These are phyloP conservation scores for Drosophila koepferae DNA, from an alignment of 2,888 invertebrate genomes.

Conservation along the genomic window DNA sequence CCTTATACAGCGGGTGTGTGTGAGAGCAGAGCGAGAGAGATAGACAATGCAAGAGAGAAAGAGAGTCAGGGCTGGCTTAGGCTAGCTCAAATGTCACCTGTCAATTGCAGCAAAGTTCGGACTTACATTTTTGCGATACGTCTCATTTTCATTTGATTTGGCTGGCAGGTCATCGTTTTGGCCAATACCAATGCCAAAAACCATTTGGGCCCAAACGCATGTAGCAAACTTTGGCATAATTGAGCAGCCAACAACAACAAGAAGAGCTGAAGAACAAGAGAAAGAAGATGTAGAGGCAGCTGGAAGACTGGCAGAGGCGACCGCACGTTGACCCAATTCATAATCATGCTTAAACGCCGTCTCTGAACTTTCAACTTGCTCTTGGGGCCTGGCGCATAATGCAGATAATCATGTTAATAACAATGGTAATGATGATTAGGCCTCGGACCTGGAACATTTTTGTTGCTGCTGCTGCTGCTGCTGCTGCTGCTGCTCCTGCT, in stretches of 20 bases:
- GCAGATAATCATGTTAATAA: conserved; percentile 80
- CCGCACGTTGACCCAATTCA: conserved; percentile 82
- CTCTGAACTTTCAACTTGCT: conserved; percentile 78
- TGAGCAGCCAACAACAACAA: conserved; percentile 44
- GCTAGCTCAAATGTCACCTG: conserved; percentile 71
- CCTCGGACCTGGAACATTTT: conserved; percentile 46
- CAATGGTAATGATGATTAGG: conserved; percentile 82
- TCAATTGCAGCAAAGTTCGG: conserved; percentile 69
- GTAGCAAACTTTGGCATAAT: conserved; percentile 70
- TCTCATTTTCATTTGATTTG: conserved; percentile 81
- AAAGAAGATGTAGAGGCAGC: conserved; percentile 10
- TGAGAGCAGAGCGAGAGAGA: conserved; percentile 6
- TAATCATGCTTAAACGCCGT: conserved; percentile 79
- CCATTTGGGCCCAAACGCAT: conserved; percentile 63
- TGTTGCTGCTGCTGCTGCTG: conserved; percentile 20
- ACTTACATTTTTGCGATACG: conserved; percentile 79
- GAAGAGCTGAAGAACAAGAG: conserved; percentile 9
- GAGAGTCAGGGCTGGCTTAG: not conserved
- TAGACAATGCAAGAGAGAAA: not conserved
- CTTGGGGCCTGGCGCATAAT: conserved; percentile 70
- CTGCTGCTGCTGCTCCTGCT: conserved; percentile 27
- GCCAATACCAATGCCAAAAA: conserved; percentile 48
- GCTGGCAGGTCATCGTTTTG: conserved; percentile 61
- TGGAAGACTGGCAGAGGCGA: conserved; percentile 18
- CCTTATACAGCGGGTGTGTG: conserved; percentile 41